These are phyloP conservation scores for Artibeus jamaicensis DNA, from an alignment of 2,797 vertebrate genomes.

Conservation along the genomic window DNA sequence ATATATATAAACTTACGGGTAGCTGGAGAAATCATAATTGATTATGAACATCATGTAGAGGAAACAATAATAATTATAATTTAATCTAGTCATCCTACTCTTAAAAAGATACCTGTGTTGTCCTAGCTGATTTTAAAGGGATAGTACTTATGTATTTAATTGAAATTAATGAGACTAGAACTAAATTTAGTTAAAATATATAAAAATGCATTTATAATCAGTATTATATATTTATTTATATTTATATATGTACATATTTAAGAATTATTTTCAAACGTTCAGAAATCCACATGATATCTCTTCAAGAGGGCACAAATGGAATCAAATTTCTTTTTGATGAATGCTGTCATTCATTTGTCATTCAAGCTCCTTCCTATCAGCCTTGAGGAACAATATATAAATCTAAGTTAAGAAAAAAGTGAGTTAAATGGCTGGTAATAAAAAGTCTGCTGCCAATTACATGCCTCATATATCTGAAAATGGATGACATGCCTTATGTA, in stretches of 20 bases:
- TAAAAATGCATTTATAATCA: not conserved
- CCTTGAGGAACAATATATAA: constrained; percentile 33
- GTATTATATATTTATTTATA: not conserved
- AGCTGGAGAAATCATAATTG: not conserved
- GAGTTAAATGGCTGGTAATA: not conserved
- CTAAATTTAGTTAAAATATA: not conserved
- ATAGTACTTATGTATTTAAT: not conserved
- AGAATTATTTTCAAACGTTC: not conserved
- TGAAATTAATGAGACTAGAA: not conserved
- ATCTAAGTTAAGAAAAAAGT: constrained; percentile 51
- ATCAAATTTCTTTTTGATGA: not conserved
- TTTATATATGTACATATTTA: not conserved
- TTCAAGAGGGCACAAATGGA: not conserved
- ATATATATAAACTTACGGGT: not conserved
- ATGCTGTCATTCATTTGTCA: constrained; percentile 26
- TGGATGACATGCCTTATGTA: constrained; percentile 44
- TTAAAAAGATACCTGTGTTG: not conserved
- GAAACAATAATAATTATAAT: not conserved
- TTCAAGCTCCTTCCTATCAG: not conserved
- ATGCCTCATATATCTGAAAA: constrained; percentile 64
- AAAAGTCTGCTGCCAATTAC: constrained; percentile 63
- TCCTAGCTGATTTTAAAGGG: not conserved
- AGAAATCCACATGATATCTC: not conserved
- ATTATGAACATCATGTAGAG: not conserved
- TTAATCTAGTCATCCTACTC: not conserved